Base-by-base conservation (phyloP, 2,797 vertebrate genomes). In the Neomorphus geoffroyi region DNA sequence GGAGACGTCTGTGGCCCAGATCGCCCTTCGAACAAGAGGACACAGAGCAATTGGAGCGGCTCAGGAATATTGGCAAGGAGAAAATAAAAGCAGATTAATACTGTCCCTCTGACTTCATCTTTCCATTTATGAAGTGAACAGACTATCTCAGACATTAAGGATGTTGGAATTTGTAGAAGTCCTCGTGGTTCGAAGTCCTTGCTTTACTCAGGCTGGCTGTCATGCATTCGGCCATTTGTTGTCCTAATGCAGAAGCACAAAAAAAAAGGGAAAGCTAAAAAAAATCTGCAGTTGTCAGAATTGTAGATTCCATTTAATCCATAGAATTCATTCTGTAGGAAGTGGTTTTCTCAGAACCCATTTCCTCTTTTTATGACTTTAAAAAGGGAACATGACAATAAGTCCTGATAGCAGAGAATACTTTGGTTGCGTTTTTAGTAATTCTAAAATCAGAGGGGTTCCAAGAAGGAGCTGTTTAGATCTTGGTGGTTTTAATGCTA, bases 261-360 rank as follows among this genome's bases (percentile, higher is more conserved):
- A 30, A 66, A 30, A 66, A 32, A 27, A 35, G 6, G 15, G 10
- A 58, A 57, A 78, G 7, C 4, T 86, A 18, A 56, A 30, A 27
- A 37, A 24, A 4, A 37, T 30, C 13, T 70, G n/a, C 48, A 35
- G 10, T 28, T 86, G 35, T 7, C 30, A 27, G 12, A 41, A 41
- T 13, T 39, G 39, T 23, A 14, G 35, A 11, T 83, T 14, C 13
- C 19, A 5, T 13, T 70, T 39, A 18, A 5, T 33, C 19, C 5
- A 0, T 0, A 11, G 24, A 27, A 28, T 7, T 65, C 5, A 5
- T 45, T 35, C 51, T 8, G 19, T 17, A 23, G 66, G 8, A 79
- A 65, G 33, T 35, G 11, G 18, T 7, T 80, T 66, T 60, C 60
- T 37, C 80, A 75, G 72, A 45, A 82, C 23, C 2, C 8, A 11